Evolutionary conservation across 2,113 vertebrate genomes (phyloP).

Genomic region (Bos taurus): DNA sequence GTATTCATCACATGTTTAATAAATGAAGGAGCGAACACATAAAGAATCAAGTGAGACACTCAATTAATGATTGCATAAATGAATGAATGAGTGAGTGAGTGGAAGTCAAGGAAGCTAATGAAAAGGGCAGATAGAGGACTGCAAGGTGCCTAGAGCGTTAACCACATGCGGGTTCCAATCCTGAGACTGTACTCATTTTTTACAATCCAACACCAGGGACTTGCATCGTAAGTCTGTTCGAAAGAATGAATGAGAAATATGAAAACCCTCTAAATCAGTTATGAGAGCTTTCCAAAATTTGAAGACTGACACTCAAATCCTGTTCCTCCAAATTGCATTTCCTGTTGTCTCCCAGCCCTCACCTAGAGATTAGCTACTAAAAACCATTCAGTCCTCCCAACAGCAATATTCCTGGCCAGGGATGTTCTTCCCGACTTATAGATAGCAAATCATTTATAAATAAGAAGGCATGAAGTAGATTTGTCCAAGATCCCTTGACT

Average conservation of each 20-base stretch:
- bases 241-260: not conserved
- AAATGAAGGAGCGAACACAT: not conserved
- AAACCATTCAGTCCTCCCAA: not conserved
- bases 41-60: not conserved
- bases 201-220: not conserved
- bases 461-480: not conserved
- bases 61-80: not conserved
- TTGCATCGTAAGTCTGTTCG: not conserved
- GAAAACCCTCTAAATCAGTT: not conserved
- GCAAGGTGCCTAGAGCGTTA: not conserved
- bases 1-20: not conserved
- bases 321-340: not conserved
- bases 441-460: not conserved
- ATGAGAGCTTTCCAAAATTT: not conserved
- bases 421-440: not conserved
- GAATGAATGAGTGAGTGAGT: not conserved
- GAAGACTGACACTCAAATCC: not conserved
- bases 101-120: not conserved
- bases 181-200: not conserved
- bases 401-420: not conserved
- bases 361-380: not conserved
- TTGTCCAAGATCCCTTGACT: not conserved
- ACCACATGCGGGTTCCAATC: accelerated
- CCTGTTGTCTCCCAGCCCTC: not conserved
- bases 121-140: not conserved